Evolutionary conservation across 2,797 vertebrate genomes (phyloP).

Genomic region (Cheirogaleus major): DNA sequence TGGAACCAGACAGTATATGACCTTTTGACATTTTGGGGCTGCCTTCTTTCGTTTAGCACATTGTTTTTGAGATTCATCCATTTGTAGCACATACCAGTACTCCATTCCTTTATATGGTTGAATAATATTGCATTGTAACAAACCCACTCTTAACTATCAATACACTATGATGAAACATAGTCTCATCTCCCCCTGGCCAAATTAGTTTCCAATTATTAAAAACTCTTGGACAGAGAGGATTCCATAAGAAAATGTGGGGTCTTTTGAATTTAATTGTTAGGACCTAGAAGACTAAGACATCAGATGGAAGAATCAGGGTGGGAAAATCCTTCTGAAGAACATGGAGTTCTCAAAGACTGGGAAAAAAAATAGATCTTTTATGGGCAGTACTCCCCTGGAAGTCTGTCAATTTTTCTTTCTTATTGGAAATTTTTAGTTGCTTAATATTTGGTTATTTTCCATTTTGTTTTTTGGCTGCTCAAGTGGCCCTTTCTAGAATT

Average conservation of each 20-base stretch:
- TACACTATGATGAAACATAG: neutral
- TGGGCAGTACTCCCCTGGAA: neutral
- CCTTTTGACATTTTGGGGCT: neutral
- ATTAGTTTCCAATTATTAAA: neutral
- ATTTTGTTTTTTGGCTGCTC: neutral
- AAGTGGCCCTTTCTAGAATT: neutral
- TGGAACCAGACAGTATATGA: neutral
- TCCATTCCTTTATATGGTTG: neutral
- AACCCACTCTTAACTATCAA: neutral
- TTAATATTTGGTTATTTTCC: neutral
- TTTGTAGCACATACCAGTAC: neutral
- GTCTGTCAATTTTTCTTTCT: neutral
- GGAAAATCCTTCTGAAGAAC: neutral
- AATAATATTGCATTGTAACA: neutral
- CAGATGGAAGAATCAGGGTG: neutral
- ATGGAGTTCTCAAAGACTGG: neutral
- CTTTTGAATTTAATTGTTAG: neutral
- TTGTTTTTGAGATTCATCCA: neutral
- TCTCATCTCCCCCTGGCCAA: fast-evolving
- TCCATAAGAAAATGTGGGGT: neutral
- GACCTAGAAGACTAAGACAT: neutral
- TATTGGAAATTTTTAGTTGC: neutral
- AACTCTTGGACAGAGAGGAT: neutral
- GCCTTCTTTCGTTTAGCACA: neutral
- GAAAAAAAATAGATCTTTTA: neutral